phyloP scores from a whole-genome alignment of 2,888 invertebrate genomes.

The Malachius bipustulatus region DNA sequence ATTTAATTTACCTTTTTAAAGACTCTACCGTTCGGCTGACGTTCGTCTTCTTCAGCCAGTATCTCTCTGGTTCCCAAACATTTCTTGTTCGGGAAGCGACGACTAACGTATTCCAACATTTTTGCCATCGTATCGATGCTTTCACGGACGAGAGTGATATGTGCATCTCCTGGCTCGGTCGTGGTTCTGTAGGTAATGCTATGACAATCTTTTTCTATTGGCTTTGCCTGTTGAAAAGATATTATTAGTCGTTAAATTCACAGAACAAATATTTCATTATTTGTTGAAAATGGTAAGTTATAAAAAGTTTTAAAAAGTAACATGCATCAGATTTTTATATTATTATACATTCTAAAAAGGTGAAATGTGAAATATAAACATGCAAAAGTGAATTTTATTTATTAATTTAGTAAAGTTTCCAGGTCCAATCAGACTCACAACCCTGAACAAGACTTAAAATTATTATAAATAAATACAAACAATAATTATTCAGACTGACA shows the following conservation, averaged over 20 bases:
- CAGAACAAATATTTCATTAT: too few relatives aligned
- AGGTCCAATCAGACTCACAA: too few relatives aligned
- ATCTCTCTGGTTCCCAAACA: slow-evolving; percentile 87
- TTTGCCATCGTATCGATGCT: slow-evolving; percentile 73
- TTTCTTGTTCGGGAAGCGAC: slow-evolving; percentile 57
- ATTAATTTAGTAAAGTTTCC: too few relatives aligned
- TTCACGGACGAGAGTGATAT: slow-evolving; percentile 60
- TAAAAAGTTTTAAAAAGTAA: too few relatives aligned
- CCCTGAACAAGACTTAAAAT: too few relatives aligned
- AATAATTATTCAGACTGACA: too few relatives aligned
- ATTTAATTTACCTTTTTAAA: slow-evolving; percentile 80
- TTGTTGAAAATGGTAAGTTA: too few relatives aligned
- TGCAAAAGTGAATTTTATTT: too few relatives aligned
- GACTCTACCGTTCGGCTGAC: slow-evolving; percentile 84
- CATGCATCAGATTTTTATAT: too few relatives aligned
- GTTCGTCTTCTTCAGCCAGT: slow-evolving; percentile 85
- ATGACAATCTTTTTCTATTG: slow-evolving; percentile 50
- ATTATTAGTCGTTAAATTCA: neutral
- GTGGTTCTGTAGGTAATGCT: slow-evolving; percentile 64
- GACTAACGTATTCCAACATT: slow-evolving; percentile 68
- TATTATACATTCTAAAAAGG: too few relatives aligned
- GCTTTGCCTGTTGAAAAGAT: slow-evolving; percentile 49
- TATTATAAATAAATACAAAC: too few relatives aligned
- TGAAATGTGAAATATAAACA: too few relatives aligned
- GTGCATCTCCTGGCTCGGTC: slow-evolving; percentile 55